Base-by-base conservation (phyloP, 2,797 vertebrate genomes). In the Lagodon rhomboides region DNA sequence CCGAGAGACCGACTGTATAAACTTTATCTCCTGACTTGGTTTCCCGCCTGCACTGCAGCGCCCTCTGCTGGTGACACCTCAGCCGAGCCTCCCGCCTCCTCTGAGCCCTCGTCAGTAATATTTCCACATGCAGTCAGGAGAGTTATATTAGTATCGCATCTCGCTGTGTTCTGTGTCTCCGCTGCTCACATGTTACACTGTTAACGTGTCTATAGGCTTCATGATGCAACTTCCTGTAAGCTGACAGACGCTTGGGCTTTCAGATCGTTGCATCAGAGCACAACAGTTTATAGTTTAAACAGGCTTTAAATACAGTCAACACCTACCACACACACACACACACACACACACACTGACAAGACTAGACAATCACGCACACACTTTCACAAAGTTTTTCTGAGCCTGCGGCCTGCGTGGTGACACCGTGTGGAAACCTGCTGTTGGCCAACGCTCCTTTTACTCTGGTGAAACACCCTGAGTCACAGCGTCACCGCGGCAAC, bases 141-240 rank as follows among this genome's bases (percentile, higher is more conserved):
- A 68, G 41, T 68, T 68, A 12, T 61, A 53, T 71, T 67, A 47
- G 59, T 27, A 67, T 77, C 79, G 70, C 69, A 70, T 82, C 67
- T 73, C 12, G 1, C 23, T 27, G 79, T 77, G 84, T 82, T 82
- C 51, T n/a, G 41, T 15, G 75, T 83, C 68, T 61, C 80, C 50
- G 59, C 75, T 68, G 69, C 80, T 88, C 85, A 64, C 87, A 81
- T 71, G 82, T 75, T 85, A 79, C 77, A 68, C 86, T 62, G 77
- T 81, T 64, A 78, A 83, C 44, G 61, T 69, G 85, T 92, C 90
- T 92, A 93, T 92, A 93, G 85, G 90, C 87, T 87, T 78, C 87
- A 87, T 94, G 92, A 94, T 93, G 93, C 87, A 94, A 94, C 86
- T 90, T 92, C 88, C 92, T 91, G 93, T 92, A 94, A 94, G 88